Percentiles rank a stretch among this genome's conserved stretches.
Evolutionary conservation across 2,888 invertebrate species (phyloP).

Genomic region (Octonoba sinensis): DNA sequence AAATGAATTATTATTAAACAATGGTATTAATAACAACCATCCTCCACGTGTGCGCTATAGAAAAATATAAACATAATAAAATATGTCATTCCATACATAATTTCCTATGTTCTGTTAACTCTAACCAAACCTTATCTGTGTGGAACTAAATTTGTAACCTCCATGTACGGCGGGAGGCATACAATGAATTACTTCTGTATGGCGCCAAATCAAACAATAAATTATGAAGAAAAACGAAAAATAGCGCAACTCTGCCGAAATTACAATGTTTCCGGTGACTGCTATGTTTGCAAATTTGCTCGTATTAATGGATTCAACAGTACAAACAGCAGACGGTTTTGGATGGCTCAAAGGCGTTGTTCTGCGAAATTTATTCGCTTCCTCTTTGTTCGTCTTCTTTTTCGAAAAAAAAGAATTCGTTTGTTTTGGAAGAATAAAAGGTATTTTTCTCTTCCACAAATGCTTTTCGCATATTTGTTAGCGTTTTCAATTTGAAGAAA

Average conservation of each 20-base stretch:
- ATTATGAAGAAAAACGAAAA: conserved; percentile 2
- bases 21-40: too few species aligned
- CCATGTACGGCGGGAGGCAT: background rate
- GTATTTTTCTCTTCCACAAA: too few species aligned
- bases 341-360: conserved; percentile 6
- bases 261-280: conserved; percentile 21
- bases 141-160: conserved; percentile 2
- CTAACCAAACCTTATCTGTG: conserved; percentile 11
- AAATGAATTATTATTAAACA: too few species aligned
- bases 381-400: conserved; percentile 9
- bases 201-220: conserved; percentile 21
- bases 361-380: conserved; percentile 11
- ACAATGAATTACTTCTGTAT: conserved; percentile 1
- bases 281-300: background rate
- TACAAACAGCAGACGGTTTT: background rate
- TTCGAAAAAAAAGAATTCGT: too few species aligned
- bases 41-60: too few species aligned
- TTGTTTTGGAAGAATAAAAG: too few species aligned
- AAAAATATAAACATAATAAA: too few species aligned
- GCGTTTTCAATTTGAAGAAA: too few species aligned
- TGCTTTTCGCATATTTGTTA: too few species aligned
- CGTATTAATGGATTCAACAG: background rate
- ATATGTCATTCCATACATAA: too few species aligned
- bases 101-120: background rate
- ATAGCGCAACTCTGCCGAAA: conserved; percentile 2